Percentiles rank a stretch among this genome's conserved stretches.
Evolutionary conservation across 2,797 vertebrate genomes (phyloP).

Genomic region (Galaxias olidus): DNA sequence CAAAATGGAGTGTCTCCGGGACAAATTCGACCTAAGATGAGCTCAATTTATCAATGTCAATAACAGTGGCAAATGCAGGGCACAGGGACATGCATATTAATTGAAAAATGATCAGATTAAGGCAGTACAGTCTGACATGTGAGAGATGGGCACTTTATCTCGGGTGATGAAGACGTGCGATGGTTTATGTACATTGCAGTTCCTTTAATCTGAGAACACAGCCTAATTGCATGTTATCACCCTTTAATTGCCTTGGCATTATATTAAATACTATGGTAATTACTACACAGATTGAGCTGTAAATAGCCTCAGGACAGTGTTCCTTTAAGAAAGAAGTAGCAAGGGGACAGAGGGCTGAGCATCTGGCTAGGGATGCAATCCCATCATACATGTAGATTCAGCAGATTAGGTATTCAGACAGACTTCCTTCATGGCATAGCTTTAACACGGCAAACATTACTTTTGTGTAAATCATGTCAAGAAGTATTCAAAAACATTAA

Average conservation of each 20-base stretch:
- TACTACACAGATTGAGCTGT: slow-evolving; percentile 95
- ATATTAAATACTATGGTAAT: slow-evolving; percentile 99
- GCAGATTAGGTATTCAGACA: slow-evolving; percentile 55
- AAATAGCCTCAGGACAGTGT: slow-evolving; percentile 92
- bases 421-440: slow-evolving; percentile 41
- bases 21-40: slow-evolving; percentile 88
- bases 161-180: slow-evolving; percentile 81
- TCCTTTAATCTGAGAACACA: slow-evolving; percentile 91
- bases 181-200: slow-evolving; percentile 77
- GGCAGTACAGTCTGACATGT: slow-evolving; percentile 94
- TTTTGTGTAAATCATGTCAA: not conserved
- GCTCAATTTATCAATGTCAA: slow-evolving; percentile 98
- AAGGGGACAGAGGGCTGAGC: slow-evolving; percentile 74
- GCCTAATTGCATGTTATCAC: slow-evolving; percentile 99
- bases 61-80: slow-evolving; percentile 83
- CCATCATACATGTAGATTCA: slow-evolving; percentile 61
- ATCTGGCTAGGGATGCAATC: slow-evolving; percentile 71
- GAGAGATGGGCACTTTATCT: slow-evolving; percentile 96
- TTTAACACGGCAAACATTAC: slow-evolving; percentile 25
- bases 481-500: slow-evolving; percentile 24
- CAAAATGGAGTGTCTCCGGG: slow-evolving; percentile 87
- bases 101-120: slow-evolving; percentile 99
- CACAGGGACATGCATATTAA: slow-evolving; percentile 97
- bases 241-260: slow-evolving; percentile 98
- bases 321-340: slow-evolving; percentile 77